These are phyloP conservation scores for Andricus grossulariae DNA, from an alignment of 1,140 invertebrate genomes.

Conservation along the genomic window DNA sequence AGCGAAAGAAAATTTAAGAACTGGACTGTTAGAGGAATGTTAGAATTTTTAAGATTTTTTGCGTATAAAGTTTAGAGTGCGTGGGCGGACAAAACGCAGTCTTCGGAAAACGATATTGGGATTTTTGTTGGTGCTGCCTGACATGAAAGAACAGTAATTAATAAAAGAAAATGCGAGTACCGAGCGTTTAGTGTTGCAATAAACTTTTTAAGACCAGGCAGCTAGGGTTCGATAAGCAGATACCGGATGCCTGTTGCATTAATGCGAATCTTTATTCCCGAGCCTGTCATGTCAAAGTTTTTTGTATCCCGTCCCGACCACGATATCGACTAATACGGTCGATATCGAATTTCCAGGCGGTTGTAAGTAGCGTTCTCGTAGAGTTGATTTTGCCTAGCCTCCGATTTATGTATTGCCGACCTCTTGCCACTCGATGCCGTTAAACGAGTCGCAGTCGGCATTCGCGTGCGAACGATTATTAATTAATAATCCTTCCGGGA, in stretches of 20 bases:
- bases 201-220: background rate
- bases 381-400: background rate
- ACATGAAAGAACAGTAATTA: too few species aligned
- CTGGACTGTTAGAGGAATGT: too few species aligned
- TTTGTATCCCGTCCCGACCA: constrained; percentile 15
- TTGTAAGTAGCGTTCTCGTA: constrained; percentile 14
- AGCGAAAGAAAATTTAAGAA: too few species aligned
- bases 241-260: constrained; percentile 26
- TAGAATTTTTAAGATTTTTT: too few species aligned
- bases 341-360: constrained; percentile 22
- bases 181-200: background rate
- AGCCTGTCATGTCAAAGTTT: constrained; percentile 27
- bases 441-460: constrained; percentile 19
- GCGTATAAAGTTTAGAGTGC: too few species aligned
- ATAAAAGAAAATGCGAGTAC: too few species aligned
- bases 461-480: constrained; percentile 30
- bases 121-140: too few species aligned
- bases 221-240: constrained; percentile 9
- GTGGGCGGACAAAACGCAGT: too few species aligned
- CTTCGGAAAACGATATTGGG: too few species aligned
- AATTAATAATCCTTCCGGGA: constrained; percentile 30
- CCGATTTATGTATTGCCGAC: constrained; percentile 30
- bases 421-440: constrained; percentile 31
- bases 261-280: constrained; percentile 29
- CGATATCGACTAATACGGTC: constrained; percentile 23